These are phyloP conservation scores for Cataglyphis cursor DNA, from an alignment of 2,888 invertebrate species.

Conservation along the genomic window DNA sequence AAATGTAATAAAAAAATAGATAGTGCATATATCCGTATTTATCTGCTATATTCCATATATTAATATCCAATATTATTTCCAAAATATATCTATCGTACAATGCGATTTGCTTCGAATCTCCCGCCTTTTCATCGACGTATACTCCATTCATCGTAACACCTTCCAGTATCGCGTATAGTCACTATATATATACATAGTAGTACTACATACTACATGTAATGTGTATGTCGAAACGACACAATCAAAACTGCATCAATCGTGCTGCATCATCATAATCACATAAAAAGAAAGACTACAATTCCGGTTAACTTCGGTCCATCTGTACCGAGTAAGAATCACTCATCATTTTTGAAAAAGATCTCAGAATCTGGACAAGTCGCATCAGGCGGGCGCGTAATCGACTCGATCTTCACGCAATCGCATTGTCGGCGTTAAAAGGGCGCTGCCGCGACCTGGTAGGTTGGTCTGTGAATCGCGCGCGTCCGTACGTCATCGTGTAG, in stretches of 20 bases:
- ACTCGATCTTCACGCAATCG: constrained; percentile 26
- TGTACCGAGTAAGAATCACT: no score
- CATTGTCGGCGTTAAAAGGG: constrained; percentile 80
- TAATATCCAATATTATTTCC: neutral
- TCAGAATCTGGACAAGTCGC: constrained; percentile 4
- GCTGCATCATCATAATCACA: neutral
- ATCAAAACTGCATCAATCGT: neutral
- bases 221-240: neutral
- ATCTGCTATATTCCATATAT: neutral
- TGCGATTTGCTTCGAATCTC: constrained; percentile 25
- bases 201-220: no score
- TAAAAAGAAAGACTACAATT: neutral
- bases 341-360: neutral
- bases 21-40: neutral
- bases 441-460: constrained; percentile 81
- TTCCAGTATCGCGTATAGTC: constrained; percentile 15
- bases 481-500: constrained; percentile 78
- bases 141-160: constrained; percentile 63
- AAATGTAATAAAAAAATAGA: neutral
- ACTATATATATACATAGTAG: no score
- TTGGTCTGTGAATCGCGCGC: constrained; percentile 78
- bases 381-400: neutral
- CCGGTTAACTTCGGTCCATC: neutral
- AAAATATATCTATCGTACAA: neutral
- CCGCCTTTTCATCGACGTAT: constrained; percentile 50